phyloP scores from a whole-genome alignment of 2,888 invertebrate genomes.

The Oscheius sp. region DNA sequence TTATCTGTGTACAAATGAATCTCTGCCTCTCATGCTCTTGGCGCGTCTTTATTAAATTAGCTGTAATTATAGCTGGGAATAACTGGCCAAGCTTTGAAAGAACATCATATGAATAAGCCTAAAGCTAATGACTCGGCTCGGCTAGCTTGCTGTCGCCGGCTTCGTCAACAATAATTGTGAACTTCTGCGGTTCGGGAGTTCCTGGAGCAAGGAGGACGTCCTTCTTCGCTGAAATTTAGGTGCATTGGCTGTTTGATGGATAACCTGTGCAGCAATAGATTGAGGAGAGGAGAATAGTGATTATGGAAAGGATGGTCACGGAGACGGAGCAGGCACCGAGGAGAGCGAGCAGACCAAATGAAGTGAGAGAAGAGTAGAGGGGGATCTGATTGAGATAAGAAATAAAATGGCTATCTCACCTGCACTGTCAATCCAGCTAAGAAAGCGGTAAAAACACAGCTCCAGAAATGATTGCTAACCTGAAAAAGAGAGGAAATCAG shows the following conservation, averaged over 20 bases:
- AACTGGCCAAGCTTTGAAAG: background rate
- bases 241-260: background rate
- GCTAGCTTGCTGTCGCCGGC: slow-evolving; percentile 58
- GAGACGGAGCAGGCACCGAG: slow-evolving; percentile 34
- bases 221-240: slow-evolving; percentile 11
- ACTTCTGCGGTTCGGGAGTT: slow-evolving; percentile 45
- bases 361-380: slow-evolving; percentile 14
- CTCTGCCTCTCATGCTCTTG: too few relatives aligned
- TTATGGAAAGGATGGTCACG: slow-evolving; percentile 46
- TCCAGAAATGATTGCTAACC: slow-evolving; percentile 63
- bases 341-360: slow-evolving; percentile 34
- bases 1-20: background rate
- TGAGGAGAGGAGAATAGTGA: slow-evolving; percentile 50
- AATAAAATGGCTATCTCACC: slow-evolving; percentile 27
- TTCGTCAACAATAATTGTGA: slow-evolving; percentile 57
- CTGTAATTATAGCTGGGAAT: background rate
- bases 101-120: background rate
- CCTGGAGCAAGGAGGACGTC: slow-evolving; percentile 21
- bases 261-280: slow-evolving; percentile 48
- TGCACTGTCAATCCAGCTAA: slow-evolving; percentile 64
- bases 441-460: slow-evolving; percentile 60
- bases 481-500: slow-evolving; percentile 12
- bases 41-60: too few relatives aligned
- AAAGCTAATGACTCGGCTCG: slow-evolving; percentile 11
- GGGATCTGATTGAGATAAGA: slow-evolving; percentile 20